Base-by-base conservation (phyloP, 1,140 invertebrate genomes). In the Leptinotarsa texana region DNA sequence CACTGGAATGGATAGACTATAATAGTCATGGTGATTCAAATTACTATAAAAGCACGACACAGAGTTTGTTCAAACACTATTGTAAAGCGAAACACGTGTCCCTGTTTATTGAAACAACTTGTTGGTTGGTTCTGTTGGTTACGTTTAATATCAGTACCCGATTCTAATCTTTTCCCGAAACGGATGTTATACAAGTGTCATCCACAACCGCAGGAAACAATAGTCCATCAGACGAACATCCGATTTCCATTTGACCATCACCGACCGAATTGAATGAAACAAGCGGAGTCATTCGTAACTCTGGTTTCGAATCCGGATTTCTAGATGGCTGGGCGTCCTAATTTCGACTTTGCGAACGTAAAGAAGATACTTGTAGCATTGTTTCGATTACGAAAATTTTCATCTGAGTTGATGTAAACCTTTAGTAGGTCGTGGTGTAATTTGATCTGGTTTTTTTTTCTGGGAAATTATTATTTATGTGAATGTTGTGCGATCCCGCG, bases 181-280 rank as follows among this genome's bases (percentile, higher is more conserved):
- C 74, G 69, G 73, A 66, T 61, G 49, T 61, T 69, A 49, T 48
- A 65, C 65, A 51, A 57, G 69, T 62, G 69, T 72, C 63, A 68
- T 68, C 66, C 8, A 65, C 27, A 17, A 72, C n/a, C 62, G 61
- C 70, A 47, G 33, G 65, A 57, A 68, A 49, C 42, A 17, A 72
- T 63, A 47, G 48, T 18, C 66, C 48, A 75, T 66, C 74, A 69
- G 74, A 75, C 33, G 22, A 33, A 62, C 71, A 73, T 73, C 71
- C 71, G 71, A 73, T 65, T 65, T 65, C 17, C 13, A 27, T 73
- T 62, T 73, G 71, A 73, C 33, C 61, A 73, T 73, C 57, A 27
- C 63, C 70, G 15, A 71, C n/a, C 61, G 22, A 72, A 51, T 22
- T 33, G 21, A 27, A 62, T 62, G 8, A 62, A 72, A 49, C 61